Evolutionary conservation across 2,888 invertebrate genomes (phyloP).

Genomic region (Drymonia ruficornis): DNA sequence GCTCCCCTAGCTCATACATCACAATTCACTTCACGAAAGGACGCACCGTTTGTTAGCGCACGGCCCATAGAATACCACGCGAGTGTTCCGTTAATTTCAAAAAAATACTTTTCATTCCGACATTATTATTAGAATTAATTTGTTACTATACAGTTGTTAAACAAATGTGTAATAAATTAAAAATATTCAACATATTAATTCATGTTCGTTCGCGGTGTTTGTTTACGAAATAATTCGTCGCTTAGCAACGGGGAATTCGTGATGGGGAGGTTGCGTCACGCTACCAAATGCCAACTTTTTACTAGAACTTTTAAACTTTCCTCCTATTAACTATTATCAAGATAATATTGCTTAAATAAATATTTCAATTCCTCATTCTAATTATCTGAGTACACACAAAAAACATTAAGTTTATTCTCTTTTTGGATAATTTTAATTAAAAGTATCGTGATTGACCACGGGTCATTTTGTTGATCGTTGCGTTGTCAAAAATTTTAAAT

Average conservation of each 20-base stretch:
- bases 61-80: constrained; percentile 5
- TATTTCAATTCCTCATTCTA: not conserved
- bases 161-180: not conserved
- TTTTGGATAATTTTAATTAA: not conserved
- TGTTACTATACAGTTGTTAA: not conserved
- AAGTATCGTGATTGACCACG: not conserved
- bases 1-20: constrained; percentile 14
- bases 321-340: too few relatives aligned
- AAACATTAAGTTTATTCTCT: not conserved
- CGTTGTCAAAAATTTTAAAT: not conserved
- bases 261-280: constrained; percentile 13
- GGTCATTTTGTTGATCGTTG: not conserved
- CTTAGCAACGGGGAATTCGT: constrained; percentile 20
- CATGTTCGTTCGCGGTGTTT: not conserved
- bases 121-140: not conserved
- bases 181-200: not conserved
- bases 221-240: constrained; percentile 25
- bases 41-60: constrained; percentile 11
- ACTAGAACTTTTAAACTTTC: too few relatives aligned
- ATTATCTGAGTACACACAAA: not conserved
- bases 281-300: constrained; percentile 5
- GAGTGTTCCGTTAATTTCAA: constrained; percentile 5
- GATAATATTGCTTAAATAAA: too few relatives aligned
- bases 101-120: constrained; percentile 8
- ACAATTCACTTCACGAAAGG: constrained; percentile 25